Evolutionary conservation across 2,888 invertebrate genomes (phyloP), one percentile per base, ranked within the genome.

Genomic region (Coronaproctus castanopsis): DNA sequence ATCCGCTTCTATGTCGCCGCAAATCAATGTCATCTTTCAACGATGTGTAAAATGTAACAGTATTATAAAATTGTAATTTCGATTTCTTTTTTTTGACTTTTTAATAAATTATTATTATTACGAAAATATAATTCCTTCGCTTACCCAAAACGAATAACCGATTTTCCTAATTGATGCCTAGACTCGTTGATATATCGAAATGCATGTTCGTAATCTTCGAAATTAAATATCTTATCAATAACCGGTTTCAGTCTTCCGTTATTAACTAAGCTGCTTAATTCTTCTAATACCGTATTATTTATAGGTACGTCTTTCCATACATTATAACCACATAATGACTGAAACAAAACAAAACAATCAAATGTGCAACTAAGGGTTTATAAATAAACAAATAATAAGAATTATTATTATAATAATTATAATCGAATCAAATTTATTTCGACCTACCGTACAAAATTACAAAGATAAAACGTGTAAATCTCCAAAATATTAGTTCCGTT

Each of bases 171-270:
- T 2, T 36, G 36, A 36, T 55, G 36, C 52, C 56, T 59, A 19
- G 55, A 51, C 22, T 24, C 24, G 22, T 55, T 24, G 2, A 55
- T 24, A 52, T 55, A 59, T 55, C 59, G 55, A 52, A 59, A 59
- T 18, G 59, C 59, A 22, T 55, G n/a, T 52, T 59, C 59, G 19
- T 52, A 59, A 51, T 55, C 50, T 22, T 59, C 55, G 2, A 59
- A 48, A 52, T 55, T 59, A 19, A 59, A 56, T 20, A 55, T 55
- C 5, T 55, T 55, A 24, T 59, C 59, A n/a, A 53, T 57, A 2
- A 60, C 60, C 18, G 60, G 57, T 51, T 57, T 54, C 8, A 60
- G 24, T 57, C 53, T 60, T 10, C 60, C 60, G 36, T 53, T 55
- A 57, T 57, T 60, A 19, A 60, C 54, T 18, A 57, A 22, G 22